A percentile compares a stretch with the other conserved stretches of the same genome.
Evolutionary conservation across 2,888 invertebrate species (phyloP).

Genomic region (Ganaspis brasiliensis): DNA sequence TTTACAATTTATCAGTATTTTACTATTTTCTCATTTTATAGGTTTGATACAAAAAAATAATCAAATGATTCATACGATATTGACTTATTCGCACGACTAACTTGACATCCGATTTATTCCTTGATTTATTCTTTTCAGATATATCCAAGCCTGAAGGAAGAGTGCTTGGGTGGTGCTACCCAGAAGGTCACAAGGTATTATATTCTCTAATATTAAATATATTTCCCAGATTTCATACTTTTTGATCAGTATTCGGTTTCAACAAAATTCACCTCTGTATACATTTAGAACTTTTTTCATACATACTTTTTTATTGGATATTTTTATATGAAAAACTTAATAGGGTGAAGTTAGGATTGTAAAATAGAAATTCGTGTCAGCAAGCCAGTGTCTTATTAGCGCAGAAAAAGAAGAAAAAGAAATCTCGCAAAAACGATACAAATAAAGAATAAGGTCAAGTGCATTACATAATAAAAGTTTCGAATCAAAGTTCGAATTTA

Average conservation of each 20-base stretch:
- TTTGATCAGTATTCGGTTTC: too few relatives aligned
- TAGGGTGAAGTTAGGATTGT: too few relatives aligned
- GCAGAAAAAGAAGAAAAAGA: conserved; percentile 9
- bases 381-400: background rate
- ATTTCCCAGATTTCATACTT: background rate
- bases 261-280: too few relatives aligned
- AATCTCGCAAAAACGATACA: background rate
- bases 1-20: conserved; percentile 3
- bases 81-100: conserved; percentile 33
- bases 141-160: conserved; percentile 77
- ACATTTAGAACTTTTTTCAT: too few relatives aligned
- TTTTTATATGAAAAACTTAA: too few relatives aligned
- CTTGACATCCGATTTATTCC: conserved; percentile 33
- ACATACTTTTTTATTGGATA: too few relatives aligned
- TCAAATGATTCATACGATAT: conserved; percentile 3
- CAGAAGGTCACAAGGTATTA: conserved; percentile 77
- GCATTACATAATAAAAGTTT: background rate
- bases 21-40: background rate
- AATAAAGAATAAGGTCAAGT: conserved; percentile 21
- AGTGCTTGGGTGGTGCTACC: conserved; percentile 76
- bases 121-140: conserved; percentile 70
- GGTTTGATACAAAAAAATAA: conserved; percentile 12
- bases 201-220: conserved; percentile 43
- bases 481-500: background rate
- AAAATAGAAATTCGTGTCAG: conserved; percentile 5